phyloP scores from a whole-genome alignment of 2,113 vertebrate genomes.

The Neodontobutis hainanensis region DNA sequence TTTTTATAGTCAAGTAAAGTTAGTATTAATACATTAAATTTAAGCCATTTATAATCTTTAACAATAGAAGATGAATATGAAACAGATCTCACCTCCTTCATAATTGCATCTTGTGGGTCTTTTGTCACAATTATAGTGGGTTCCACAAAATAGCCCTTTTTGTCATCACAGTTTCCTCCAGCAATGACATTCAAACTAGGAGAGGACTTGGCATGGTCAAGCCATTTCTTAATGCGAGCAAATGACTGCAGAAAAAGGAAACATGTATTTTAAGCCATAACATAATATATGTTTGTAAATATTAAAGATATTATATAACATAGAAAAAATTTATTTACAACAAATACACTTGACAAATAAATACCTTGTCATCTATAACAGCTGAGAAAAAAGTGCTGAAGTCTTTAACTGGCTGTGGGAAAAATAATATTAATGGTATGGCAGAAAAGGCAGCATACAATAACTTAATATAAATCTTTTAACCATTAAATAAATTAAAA shows the following conservation, averaged over 20 bases:
- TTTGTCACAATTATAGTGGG: constrained; percentile 89
- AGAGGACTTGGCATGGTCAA: constrained; percentile 82
- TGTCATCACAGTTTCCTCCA: constrained; percentile 84
- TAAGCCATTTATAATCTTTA: no score
- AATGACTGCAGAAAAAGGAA: constrained; percentile 80
- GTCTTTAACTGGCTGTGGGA: constrained; percentile 85
- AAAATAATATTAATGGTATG: not conserved
- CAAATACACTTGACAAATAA: not conserved
- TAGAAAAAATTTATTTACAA: not conserved
- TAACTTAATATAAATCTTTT: no score
- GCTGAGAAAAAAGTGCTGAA: constrained; percentile 90
- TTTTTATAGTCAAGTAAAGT: not conserved
- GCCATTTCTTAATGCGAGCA: constrained; percentile 84
- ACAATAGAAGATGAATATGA: not conserved
- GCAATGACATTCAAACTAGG: constrained; percentile 86
- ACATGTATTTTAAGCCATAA: not conserved
- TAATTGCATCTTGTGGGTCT: constrained; percentile 88
- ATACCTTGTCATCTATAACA: constrained; percentile 93
- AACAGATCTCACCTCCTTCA: constrained; percentile 83
- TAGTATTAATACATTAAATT: not conserved
- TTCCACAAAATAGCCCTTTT: constrained; percentile 87
- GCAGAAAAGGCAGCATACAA: no score
- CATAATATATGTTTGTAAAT: not conserved
- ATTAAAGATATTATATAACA: not conserved
- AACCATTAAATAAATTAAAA: no score